These are phyloP conservation scores for Ornithoptera alexandrae DNA, from an alignment of 2,888 invertebrate species.

Conservation along the genomic window DNA sequence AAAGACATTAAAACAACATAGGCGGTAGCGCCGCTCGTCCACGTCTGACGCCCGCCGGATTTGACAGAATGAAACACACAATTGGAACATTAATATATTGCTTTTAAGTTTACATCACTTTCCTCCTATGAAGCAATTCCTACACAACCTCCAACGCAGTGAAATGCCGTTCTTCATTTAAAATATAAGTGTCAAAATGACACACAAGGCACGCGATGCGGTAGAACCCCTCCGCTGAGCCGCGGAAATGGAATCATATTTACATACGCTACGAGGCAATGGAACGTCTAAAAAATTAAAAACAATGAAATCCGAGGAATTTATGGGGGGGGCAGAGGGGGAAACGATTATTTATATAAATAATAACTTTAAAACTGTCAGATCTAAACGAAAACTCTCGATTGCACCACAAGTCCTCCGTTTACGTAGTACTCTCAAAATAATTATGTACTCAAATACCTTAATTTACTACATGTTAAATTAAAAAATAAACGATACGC, in stretches of 20 bases:
- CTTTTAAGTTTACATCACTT: constrained; percentile 9
- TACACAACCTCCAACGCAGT: neutral
- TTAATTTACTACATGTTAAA: constrained; percentile 41
- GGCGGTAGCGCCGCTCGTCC: neutral
- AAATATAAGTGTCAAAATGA: constrained; percentile 20
- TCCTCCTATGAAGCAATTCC: neutral
- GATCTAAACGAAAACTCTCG: constrained; percentile 50
- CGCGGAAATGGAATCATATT: constrained; percentile 5
- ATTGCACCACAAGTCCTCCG: constrained; percentile 52
- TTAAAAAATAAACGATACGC: constrained; percentile 35
- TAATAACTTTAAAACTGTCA: constrained; percentile 37
- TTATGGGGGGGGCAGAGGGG: too few species aligned
- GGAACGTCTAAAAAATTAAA: too few species aligned
- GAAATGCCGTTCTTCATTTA: neutral
- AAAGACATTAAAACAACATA: neutral
- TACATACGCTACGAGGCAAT: constrained; percentile 4
- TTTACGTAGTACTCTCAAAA: constrained; percentile 12
- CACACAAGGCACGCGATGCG: constrained; percentile 26
- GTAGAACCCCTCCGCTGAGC: neutral
- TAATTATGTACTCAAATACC: constrained; percentile 35
- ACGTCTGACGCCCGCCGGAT: neutral
- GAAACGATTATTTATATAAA: too few species aligned
- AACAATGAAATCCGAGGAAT: too few species aligned
- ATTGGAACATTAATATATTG: constrained; percentile 12
- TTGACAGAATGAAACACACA: neutral